Evolutionary conservation across 2,888 invertebrate genomes (phyloP).

Genomic region (Drosophila neutralis): DNA sequence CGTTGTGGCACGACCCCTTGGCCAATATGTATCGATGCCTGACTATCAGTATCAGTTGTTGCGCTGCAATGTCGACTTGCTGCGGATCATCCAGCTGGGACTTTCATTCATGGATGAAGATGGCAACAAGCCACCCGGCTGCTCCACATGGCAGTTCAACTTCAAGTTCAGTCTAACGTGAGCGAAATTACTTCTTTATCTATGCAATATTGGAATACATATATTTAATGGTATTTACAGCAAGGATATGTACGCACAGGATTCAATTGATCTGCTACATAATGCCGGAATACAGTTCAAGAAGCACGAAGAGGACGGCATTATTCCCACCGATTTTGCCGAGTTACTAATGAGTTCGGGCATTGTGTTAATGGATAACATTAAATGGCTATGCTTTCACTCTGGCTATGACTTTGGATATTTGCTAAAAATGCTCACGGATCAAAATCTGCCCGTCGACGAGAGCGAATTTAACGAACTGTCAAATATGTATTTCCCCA

Average conservation of each 20-base stretch:
- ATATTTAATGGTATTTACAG: constrained; percentile 85
- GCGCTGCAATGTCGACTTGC: constrained; percentile 97
- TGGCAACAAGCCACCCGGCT: constrained; percentile 96
- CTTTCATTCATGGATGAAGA: constrained; percentile 99
- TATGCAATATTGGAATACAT: neutral
- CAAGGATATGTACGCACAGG: constrained; percentile 99
- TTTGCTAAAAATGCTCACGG: constrained; percentile 96
- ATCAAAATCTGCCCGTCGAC: constrained; percentile 96
- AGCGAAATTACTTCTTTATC: constrained; percentile 82
- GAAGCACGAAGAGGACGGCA: constrained; percentile 99
- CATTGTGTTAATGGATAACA: constrained; percentile 97
- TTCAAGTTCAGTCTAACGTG: constrained; percentile 99
- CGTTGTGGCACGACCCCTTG: constrained; percentile 97
- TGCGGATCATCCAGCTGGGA: constrained; percentile 98
- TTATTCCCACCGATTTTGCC: constrained; percentile 98
- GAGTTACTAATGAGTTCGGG: constrained; percentile 99
- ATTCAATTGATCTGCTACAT: constrained; percentile 98
- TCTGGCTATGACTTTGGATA: constrained; percentile 99
- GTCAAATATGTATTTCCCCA: constrained; percentile 96
- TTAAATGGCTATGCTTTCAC: constrained; percentile 99
- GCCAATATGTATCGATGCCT: constrained; percentile 95
- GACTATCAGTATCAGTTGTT: constrained; percentile 97
- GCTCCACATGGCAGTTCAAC: constrained; percentile 99
- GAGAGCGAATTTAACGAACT: constrained; percentile 98
- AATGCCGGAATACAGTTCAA: constrained; percentile 99